Base-by-base conservation (phyloP, 2,113 vertebrate genomes). In the Lepisosteus osseus region DNA sequence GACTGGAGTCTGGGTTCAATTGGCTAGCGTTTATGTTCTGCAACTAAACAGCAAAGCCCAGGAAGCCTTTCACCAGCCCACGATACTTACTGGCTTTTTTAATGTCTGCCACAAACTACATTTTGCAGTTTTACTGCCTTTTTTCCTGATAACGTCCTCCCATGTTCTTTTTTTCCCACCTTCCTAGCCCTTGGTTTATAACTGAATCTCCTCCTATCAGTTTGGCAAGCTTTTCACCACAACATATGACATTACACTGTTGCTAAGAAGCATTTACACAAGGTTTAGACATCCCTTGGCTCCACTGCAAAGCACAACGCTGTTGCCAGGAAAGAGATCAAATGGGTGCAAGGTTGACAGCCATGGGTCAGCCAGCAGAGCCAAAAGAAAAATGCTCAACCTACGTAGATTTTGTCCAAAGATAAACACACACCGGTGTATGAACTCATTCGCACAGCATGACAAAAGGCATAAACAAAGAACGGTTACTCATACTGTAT, bases 341-440 rank as follows among this genome's bases (percentile, higher is more conserved):
- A 57, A 75, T 56, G 29, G 47, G 55, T 66, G 66, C 68, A 64
- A 44, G 14, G 56, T 57, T 69, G 65, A 59, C 13, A 44, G 45
- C 40, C 47, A 67, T 43, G 13, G 41, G 51, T 11, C n/a, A 51
- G 55, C 69, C 71, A 62, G 67, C 54, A 61, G 55, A 45, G 64
- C 13, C 67, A 17, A n/a, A 17, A 55, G 13, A 66, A 40, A 54
- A 51, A 5, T 51, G 5, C 47, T 51, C 47, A 51, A 51, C 47
- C 47, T 51, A 51, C 47, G 5, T 51, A 51, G 9, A 51, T 5
- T 6, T 51, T 51, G 47, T 51, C 47, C 5, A 51, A 51, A 9
- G 9, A 51, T 51, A 51, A 51, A 51, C 9, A 51, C 47, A 51
- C 29, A 29, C 29, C 2, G 29, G 29, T 29, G 29, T 29, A 29